A percentile compares a stretch with the other conserved stretches of the same genome.
Evolutionary conservation across 1,140 invertebrate genomes (phyloP).

Genomic region (Caenorhabditis latens): DNA sequence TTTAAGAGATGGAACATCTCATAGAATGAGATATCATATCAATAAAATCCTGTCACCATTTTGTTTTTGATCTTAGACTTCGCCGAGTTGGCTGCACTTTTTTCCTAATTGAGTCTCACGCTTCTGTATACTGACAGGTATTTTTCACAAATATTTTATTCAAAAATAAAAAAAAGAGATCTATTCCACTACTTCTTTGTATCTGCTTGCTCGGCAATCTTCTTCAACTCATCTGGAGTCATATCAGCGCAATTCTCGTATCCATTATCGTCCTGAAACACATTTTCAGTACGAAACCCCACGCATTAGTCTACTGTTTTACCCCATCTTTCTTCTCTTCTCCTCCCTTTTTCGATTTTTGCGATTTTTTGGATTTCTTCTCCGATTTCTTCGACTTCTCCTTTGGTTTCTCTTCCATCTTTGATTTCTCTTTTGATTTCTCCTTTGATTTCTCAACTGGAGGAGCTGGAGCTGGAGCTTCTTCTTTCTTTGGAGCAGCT

Average conservation of each 20-base stretch:
- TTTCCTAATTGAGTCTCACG: too few relatives aligned
- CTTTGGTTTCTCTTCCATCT: conserved; percentile 37
- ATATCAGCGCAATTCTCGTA: conserved; percentile 37
- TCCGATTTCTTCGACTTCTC: conserved; percentile 22
- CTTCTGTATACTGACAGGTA: too few relatives aligned
- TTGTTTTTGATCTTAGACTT: too few relatives aligned
- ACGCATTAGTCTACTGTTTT: background rate
- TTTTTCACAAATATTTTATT: too few relatives aligned
- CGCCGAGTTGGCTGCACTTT: too few relatives aligned
- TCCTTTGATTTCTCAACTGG: background rate
- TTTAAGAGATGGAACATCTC: too few relatives aligned
- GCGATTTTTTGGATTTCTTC: conserved; percentile 10
- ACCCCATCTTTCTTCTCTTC: conserved; percentile 15
- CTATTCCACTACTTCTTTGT: background rate
- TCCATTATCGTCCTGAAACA: conserved; percentile 17
- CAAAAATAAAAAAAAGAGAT: too few relatives aligned
- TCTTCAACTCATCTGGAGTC: conserved; percentile 39
- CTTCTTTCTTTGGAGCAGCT: conserved; percentile 12
- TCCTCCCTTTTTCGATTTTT: conserved; percentile 13
- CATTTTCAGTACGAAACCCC: background rate
- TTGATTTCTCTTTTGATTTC: conserved; percentile 15
- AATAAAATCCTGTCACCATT: too few relatives aligned
- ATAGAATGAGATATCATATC: too few relatives aligned
- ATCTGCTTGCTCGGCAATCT: conserved; percentile 40
- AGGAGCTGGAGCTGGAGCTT: background rate